Evolutionary conservation across 2,113 vertebrate genomes (phyloP), one percentile per base, ranked within the genome.

Genomic region (Microtus pennsylvanicus): DNA sequence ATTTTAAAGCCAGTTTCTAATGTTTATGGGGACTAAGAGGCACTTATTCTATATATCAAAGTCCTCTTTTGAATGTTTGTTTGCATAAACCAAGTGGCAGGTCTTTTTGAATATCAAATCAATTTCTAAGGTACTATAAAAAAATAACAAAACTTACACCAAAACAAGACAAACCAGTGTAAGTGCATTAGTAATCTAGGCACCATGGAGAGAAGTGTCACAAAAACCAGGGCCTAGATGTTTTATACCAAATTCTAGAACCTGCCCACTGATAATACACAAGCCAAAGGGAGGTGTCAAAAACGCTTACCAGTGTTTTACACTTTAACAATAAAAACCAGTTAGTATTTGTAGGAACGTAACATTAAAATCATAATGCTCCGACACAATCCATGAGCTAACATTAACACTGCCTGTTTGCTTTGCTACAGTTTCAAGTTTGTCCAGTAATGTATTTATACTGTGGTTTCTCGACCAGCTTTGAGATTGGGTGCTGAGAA

Each of bases 401-500:
- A 93, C 77, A 86, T 26, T 1, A 96, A 95, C 87, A 90, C 11
- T 4, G 87, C 35, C 96, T 83, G 65, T n/a, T 75, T 93, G 70
- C 93, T 97, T 96, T 42, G 85, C 90, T 94, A 72, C 70, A 77
- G 95, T 86, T 87, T 96, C 82, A 97, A 97, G 96, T 87, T 89
- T 92, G 28, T 96, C 95, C 97, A 98, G 94, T 90, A 35, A 74
- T 87, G 99, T 98, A 99, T 85, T 99, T 98, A 99, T 83, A 99
- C 99, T 7, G 99, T 97, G 0, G 99, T 99, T 98, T 99, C 99
- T 97, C 99, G 99, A 97, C 99, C 99, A 93, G 99, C 96, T 98
- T 99, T 99, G 96, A 99, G 99, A 98, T 99, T 99, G 10, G 99
- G 99, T 1, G 99, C 99, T 0, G 99, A 99, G 98, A 99, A 98